phyloP scores from a whole-genome alignment of 2,113 vertebrate species.

The Anguilla rostrata region DNA sequence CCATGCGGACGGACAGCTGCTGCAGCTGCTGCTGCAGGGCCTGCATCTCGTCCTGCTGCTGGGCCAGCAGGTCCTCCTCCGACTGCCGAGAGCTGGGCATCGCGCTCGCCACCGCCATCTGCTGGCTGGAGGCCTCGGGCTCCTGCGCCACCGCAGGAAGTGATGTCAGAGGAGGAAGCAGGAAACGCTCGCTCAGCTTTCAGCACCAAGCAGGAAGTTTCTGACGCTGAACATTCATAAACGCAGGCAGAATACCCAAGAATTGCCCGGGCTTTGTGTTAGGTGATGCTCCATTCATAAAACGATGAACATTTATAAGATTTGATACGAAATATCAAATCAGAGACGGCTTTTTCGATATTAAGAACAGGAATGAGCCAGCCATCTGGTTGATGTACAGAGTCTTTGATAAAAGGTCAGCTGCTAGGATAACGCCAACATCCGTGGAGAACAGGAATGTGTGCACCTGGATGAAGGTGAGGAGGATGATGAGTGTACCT shows the following conservation, averaged over 20 bases:
- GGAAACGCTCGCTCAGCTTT: background rate
- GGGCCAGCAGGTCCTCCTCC: slow-evolving; percentile 67
- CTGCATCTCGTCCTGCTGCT: slow-evolving; percentile 72
- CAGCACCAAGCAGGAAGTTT: background rate
- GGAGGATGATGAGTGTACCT: slow-evolving; percentile 59
- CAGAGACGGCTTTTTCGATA: no score
- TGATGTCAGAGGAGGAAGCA: background rate
- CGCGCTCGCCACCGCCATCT: slow-evolving; percentile 55
- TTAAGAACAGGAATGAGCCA: no score
- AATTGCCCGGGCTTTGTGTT: background rate
- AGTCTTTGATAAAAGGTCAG: no score
- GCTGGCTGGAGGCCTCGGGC: slow-evolving; percentile 57
- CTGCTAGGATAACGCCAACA: no score
- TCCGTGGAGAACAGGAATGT: no score
- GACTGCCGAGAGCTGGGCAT: slow-evolving; percentile 54
- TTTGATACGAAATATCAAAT: background rate
- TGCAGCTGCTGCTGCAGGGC: slow-evolving; percentile 70
- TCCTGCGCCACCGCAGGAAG: slow-evolving; percentile 48
- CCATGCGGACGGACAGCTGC: slow-evolving; percentile 64
- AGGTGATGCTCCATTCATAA: background rate
- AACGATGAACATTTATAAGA: background rate
- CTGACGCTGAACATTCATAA: background rate
- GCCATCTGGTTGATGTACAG: no score
- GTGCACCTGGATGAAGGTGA: no score
- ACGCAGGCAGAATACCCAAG: background rate